Conservation (phyloP, 2,113 vertebrate genomes). For the Charina bottae region DNA sequence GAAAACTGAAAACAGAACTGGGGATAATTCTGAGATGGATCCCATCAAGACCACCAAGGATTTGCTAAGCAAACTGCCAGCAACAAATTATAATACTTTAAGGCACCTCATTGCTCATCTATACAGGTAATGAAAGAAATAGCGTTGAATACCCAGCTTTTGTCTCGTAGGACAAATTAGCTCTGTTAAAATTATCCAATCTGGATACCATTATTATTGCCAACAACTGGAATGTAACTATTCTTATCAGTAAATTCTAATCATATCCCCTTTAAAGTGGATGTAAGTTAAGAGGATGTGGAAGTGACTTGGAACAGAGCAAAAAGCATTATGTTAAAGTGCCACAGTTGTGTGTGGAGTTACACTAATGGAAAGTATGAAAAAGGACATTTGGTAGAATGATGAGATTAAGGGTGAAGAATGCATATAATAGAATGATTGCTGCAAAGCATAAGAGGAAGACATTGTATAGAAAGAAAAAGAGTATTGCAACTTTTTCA, state of each 20-base stretch:
- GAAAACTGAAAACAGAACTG: constrained; percentile 6
- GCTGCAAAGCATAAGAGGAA: background rate
- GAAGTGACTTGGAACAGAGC: background rate
- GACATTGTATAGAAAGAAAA: background rate
- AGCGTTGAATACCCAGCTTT: background rate
- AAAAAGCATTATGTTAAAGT: background rate
- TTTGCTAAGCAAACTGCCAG: constrained; percentile 80
- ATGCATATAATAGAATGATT: background rate
- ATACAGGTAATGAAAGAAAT: constrained; percentile 76
- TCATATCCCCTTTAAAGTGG: background rate
- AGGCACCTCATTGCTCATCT: constrained; percentile 84
- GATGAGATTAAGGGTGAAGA: background rate
- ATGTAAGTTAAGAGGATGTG: background rate
- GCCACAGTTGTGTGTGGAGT: background rate
- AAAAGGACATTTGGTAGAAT: background rate
- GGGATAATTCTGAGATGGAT: constrained; percentile 23
- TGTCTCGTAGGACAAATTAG: background rate
- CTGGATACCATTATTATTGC: background rate
- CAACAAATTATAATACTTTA: constrained; percentile 84
- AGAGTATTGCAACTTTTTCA: background rate
- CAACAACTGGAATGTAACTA: background rate
- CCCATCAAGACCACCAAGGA: constrained; percentile 72
- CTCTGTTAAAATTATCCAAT: background rate
- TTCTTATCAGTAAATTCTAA: background rate
- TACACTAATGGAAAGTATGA: background rate